Evolutionary conservation across 2,888 invertebrate genomes (phyloP), one percentile per base, ranked within the genome.

Genomic region (Archips crataeganus): DNA sequence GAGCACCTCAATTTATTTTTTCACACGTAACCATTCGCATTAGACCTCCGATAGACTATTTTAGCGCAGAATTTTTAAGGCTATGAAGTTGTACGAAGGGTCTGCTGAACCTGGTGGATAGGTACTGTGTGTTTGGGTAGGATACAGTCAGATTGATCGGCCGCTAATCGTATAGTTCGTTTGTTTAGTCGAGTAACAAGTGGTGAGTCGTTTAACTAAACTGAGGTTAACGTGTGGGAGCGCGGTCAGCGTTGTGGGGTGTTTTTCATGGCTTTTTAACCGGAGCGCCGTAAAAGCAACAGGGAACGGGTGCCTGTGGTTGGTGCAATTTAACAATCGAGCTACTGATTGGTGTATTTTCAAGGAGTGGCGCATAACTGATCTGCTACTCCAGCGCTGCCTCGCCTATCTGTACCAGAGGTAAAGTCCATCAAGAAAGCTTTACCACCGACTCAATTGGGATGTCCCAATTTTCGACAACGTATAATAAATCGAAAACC

Each of bases 151-250:
- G 72, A 62, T 67, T 72, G 72, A 72, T 72, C 57, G 45, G 34
- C 15, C 49, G 57, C 67, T 72, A 72, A 72, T 72, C 62, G 72
- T 8, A 36, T 57, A 62, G 67, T 15, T 47, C 67, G 68, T 72
- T 63, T 68, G 54, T 47, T 72, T 49, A 63, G 72, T 45, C 67
- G 10, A 72, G 67, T 72, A 72, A 72, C 72, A 67, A 68, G 72
- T 72, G 72, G 72, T 47, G 36, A 72, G 72, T 67, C 71, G 67
- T 62, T 72, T 57, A 72, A 54, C 54, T 68, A 62, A 68, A 71
- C 15, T 47, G 54, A 6, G 45, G 39, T 36, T 62, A 39, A 47
- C 62, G 67, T 45, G 61, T 39, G 5, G 39, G 3, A 2, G 36
- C 45, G 49, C 10, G 23, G 36, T 60, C 34, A 36, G 60, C 57